Conservation (phyloP, 2,797 vertebrate genomes). For the Lophotriccus pileatus region DNA sequence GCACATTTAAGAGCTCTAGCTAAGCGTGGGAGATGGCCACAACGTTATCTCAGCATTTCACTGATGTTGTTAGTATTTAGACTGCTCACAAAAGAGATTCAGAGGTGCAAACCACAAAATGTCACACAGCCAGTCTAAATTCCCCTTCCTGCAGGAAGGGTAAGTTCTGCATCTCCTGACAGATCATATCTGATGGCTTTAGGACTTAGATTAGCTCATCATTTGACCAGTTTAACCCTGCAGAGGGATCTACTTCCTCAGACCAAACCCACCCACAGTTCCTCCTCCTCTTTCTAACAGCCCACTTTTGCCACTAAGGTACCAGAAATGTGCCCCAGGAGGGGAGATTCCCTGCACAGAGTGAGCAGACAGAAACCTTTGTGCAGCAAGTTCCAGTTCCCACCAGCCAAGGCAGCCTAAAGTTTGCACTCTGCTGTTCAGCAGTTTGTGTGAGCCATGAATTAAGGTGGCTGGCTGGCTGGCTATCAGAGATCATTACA, state of each 20-base stretch:
- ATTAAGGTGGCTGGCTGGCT: not conserved
- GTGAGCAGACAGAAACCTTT: not conserved
- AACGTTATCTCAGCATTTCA: not conserved
- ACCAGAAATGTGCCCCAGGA: not conserved
- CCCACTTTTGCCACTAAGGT: not conserved
- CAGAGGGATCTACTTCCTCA: not conserved
- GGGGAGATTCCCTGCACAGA: not conserved
- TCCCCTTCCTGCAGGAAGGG: not conserved
- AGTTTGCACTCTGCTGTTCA: not conserved
- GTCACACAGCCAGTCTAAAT: not conserved
- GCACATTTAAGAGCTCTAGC: not conserved
- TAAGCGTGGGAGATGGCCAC: not conserved
- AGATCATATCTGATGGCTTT: not conserved
- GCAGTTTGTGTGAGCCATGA: not conserved
- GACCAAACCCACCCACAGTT: not conserved
- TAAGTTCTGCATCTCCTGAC: not conserved
- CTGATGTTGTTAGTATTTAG: not conserved
- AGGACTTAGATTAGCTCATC: not conserved
- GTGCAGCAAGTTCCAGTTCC: not conserved
- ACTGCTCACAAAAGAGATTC: not conserved
- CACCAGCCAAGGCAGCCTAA: not conserved
- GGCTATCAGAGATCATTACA: not conserved
- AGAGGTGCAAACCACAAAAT: not conserved
- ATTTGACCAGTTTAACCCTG: not conserved
- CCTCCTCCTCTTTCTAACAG: not conserved